Evolutionary conservation across 2,113 vertebrate genomes (phyloP).

Genomic region (Amazona vittata): DNA sequence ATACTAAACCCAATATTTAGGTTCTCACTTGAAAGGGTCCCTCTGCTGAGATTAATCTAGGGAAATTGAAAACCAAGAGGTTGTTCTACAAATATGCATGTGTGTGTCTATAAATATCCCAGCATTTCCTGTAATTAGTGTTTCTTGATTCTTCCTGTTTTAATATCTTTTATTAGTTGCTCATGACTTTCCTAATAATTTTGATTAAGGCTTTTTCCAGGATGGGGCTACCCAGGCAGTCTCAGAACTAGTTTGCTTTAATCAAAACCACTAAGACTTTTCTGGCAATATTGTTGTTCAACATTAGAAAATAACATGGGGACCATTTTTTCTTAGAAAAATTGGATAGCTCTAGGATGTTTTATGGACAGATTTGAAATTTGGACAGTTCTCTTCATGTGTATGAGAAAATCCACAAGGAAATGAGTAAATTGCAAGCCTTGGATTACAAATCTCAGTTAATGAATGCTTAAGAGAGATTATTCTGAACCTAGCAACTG

Average conservation of each 20-base stretch:
- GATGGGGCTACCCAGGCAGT: background rate
- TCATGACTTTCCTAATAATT: background rate
- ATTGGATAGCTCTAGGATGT: background rate
- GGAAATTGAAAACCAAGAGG: background rate
- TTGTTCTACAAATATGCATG: background rate
- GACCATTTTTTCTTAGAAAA: background rate
- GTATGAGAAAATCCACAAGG: background rate
- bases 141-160: background rate
- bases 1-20: constrained; percentile 7
- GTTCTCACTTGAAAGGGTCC: background rate
- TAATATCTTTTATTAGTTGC: background rate
- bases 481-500: background rate
- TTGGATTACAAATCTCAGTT: background rate
- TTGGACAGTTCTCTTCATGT: background rate
- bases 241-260: background rate
- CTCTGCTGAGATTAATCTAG: background rate
- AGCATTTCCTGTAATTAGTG: constrained; percentile 20
- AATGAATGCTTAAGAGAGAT: background rate
- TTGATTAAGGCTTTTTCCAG: background rate
- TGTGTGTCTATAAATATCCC: background rate
- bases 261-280: background rate
- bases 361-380: background rate
- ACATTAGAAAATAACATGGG: background rate
- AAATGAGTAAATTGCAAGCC: background rate
- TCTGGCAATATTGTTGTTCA: background rate